A percentile compares a stretch with the other conserved stretches of the same genome.
Conservation (phyloP, 2,888 invertebrate genomes). For the Ophion obscuratus region DNA sequence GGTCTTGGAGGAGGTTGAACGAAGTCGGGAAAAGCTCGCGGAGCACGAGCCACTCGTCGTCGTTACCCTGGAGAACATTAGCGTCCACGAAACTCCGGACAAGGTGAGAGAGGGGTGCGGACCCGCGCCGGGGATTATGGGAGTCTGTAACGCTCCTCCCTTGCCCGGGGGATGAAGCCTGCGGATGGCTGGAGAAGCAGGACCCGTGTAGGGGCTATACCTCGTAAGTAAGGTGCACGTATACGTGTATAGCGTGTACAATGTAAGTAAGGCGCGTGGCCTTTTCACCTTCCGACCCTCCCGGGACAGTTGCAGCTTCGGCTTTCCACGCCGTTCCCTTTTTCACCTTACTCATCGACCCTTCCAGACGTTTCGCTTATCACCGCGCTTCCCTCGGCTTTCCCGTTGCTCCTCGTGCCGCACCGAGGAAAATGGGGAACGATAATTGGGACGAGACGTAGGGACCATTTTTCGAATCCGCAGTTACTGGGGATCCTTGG, state of each 20-base stretch:
- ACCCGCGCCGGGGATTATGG: conserved; percentile 62
- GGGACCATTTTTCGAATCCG: background rate
- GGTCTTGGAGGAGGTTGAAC: conserved; percentile 43
- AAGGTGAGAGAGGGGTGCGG: conserved; percentile 59
- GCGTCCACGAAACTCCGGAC: conserved; percentile 69
- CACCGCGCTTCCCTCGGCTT: conserved; percentile 6
- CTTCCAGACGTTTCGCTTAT: conserved; percentile 8
- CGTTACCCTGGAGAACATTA: conserved; percentile 73
- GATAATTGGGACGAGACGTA: background rate
- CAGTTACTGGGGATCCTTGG: background rate
- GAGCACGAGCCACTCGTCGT: conserved; percentile 69
- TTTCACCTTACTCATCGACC: background rate
- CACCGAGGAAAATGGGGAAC: background rate
- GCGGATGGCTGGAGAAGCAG: background rate
- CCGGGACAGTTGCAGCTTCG: conserved; percentile 47
- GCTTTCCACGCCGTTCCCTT: conserved; percentile 18
- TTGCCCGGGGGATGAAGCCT: conserved; percentile 30
- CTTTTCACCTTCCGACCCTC: conserved; percentile 71
- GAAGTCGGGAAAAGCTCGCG: conserved; percentile 44
- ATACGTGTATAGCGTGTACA: conserved; percentile 27
- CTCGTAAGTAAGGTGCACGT: background rate
- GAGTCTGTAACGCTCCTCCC: conserved; percentile 62
- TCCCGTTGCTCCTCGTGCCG: background rate
- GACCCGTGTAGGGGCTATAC: background rate
- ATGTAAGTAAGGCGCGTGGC: conserved; percentile 69